These are phyloP conservation scores for Sinopyrophorus schimmeli DNA, from an alignment of 2,888 invertebrate genomes.

Conservation along the genomic window DNA sequence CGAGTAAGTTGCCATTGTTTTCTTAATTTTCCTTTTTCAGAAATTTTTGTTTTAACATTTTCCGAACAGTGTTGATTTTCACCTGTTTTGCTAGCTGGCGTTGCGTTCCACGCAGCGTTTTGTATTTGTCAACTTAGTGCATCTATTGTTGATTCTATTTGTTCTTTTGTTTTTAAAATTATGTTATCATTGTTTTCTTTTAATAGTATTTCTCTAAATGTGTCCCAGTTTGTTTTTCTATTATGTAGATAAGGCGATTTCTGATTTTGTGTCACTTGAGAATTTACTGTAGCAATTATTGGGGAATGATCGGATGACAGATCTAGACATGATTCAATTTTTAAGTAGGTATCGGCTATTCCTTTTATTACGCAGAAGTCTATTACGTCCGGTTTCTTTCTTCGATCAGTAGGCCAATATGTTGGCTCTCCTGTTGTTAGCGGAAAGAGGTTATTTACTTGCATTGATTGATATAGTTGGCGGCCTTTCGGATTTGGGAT, in stretches of 20 bases:
- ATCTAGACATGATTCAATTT: constrained; percentile 25
- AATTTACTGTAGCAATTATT: constrained; percentile 19
- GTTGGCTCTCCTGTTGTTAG: constrained; percentile 36
- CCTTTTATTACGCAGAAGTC: constrained; percentile 25
- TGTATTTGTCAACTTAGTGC: constrained; percentile 4
- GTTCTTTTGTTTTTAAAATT: neutral
- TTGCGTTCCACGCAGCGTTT: neutral
- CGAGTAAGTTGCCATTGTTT: constrained; percentile 8
- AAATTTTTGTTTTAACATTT: constrained; percentile 3
- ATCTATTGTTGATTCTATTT: neutral
- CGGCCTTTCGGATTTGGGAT: constrained; percentile 23
- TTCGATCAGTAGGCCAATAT: constrained; percentile 36
- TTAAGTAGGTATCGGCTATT: constrained; percentile 4
- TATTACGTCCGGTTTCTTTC: constrained; percentile 36
- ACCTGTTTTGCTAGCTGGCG: neutral
- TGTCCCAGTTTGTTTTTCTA: constrained; percentile 1
- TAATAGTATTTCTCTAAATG: constrained; percentile 1
- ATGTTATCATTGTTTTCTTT: neutral
- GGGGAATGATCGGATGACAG: constrained; percentile 38
- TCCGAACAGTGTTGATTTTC: neutral
- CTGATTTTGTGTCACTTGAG: constrained; percentile 2
- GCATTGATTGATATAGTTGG: constrained; percentile 11
- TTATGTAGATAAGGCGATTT: constrained; percentile 1
- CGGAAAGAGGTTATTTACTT: constrained; percentile 11
- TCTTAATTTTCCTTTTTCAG: constrained; percentile 2